These are phyloP conservation scores for Diploptera punctata DNA, from an alignment of 2,888 invertebrate species.

Conservation along the genomic window DNA sequence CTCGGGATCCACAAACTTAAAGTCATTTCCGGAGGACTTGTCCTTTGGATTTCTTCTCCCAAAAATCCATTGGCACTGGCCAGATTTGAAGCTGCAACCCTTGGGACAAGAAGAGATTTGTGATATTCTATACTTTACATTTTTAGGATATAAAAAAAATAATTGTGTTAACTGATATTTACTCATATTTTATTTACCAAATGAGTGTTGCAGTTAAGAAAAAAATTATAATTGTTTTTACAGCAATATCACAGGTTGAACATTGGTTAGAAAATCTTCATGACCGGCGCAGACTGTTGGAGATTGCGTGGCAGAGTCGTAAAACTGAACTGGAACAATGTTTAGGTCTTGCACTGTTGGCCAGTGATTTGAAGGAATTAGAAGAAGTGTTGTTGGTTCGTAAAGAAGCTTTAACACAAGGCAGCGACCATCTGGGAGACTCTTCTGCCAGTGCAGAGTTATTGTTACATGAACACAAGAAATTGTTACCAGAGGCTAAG, in stretches of 20 bases:
- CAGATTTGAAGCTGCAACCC: too few relatives aligned
- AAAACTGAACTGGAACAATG: slow-evolving; percentile 81
- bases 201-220: too few relatives aligned
- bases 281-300: slow-evolving; percentile 73
- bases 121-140: too few relatives aligned
- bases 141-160: too few relatives aligned
- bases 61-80: too few relatives aligned
- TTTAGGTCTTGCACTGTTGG: slow-evolving; percentile 73
- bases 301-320: slow-evolving; percentile 70
- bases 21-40: too few relatives aligned
- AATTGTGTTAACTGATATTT: too few relatives aligned
- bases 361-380: slow-evolving; percentile 71
- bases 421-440: slow-evolving; percentile 72
- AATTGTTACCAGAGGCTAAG: slow-evolving; percentile 73
- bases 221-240: slow-evolving; percentile 43
- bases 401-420: slow-evolving; percentile 60
- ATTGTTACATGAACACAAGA: slow-evolving; percentile 71
- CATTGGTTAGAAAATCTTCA: slow-evolving; percentile 78
- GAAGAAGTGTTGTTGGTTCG: slow-evolving; percentile 65
- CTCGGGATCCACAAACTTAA: too few relatives aligned
- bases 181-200: too few relatives aligned
- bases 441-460: slow-evolving; percentile 71
- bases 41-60: too few relatives aligned
- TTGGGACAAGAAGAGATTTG: too few relatives aligned
- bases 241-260: slow-evolving; percentile 73